Evolutionary conservation across 2,797 vertebrate species (phyloP), one percentile per base, ranked within the genome.

Genomic region (Moxostoma hubbsi): DNA sequence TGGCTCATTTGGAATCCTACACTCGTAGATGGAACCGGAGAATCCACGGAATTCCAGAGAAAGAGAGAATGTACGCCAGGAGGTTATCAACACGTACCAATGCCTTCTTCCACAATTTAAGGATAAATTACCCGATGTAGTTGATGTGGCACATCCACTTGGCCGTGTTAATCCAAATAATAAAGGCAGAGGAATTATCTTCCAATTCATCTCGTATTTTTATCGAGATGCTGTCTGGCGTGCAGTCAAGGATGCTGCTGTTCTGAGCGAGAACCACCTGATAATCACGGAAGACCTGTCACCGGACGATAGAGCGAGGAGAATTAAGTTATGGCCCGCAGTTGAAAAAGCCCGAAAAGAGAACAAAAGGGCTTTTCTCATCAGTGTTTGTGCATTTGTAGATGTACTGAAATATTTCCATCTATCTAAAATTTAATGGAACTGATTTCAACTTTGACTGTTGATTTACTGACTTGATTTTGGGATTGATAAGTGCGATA

Each of bases 1-100:
- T 46, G 12, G 24, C 61, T 45, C 61, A 45, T 63, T n/a, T 63
- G 7, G 61, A 63, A 63, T n/a, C n/a, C n/a, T n/a, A n/a, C n/a
- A 4, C 36, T 8, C 61, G 61, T 4, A 13, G 61, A 63, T 45
- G 61, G 61, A 63, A 63, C 7, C 7, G 45, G 61, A 63, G 36
- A n/a, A 63, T 63, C 36, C 61, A 61, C 1, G 10, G 10, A 12
- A 61, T 61, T 36, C 18, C 18, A 6, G 10, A 36, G 58, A 61
- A 6, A 12, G 10, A 36, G 58, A 61, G 18, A 61, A 61, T 11
- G 58, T 36, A 5, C 18, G 58, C 2, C 58, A 61, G 18, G 58
- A 61, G 18, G 18, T 61, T 61, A 61, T 61, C 18, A 6, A 24
- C 18, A 16, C 36, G 18, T 61, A 18, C 10, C 58, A 61, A 63